Evolutionary conservation across 2,113 vertebrate species (phyloP), one percentile per base, ranked within the genome.

Genomic region (Sinocyclocheilus maitianheensis): DNA sequence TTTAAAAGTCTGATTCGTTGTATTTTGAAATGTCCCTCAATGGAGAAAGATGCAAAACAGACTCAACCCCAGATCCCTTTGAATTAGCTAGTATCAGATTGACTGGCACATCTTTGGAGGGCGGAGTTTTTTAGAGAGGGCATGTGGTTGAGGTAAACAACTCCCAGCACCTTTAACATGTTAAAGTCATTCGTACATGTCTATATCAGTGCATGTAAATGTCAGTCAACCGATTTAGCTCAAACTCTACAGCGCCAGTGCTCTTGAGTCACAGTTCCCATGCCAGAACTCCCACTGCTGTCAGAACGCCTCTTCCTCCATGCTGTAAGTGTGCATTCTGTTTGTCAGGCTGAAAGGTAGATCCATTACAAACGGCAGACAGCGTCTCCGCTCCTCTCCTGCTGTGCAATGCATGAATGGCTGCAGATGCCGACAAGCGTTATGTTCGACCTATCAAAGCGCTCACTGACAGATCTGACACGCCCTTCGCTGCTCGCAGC

Each of bases 301-400:
- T 81, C 79, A 81, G 60, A 81, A 46, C 2, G 14, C 60, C 37
- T 67, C 60, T 46, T 67, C 79, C 40, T 81, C 79, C 40, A 16
- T 26, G 9, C 24, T 81, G 79, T 48, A 48, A 48, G 13, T 26
- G 60, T 81, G 22, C n/a, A 81, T 81, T 48, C 40, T 81, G 43
- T 81, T 81, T 67, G 79, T 65, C 79, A 81, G 60, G n/a, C 60
- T 81, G 60, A 48, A 67, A 81, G 60, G 60, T 48, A 81, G 79
- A 48, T 67, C 79, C 40, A 67, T 81, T 67, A 65, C 60, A 65
- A 65, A 26, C 40, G 2, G 60, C 40, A 81, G 40, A 81, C 79
- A 67, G 14, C 14, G 5, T 81, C 60, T 24, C 16, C 3, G 11
- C 16, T 16, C n/a, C 60, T 81, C n/a, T 65, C 60, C 79, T 65